A percentile compares a stretch with the other conserved stretches of the same genome.
Evolutionary conservation across 2,888 invertebrate species (phyloP).

Genomic region (Drosophila stalkeri): DNA sequence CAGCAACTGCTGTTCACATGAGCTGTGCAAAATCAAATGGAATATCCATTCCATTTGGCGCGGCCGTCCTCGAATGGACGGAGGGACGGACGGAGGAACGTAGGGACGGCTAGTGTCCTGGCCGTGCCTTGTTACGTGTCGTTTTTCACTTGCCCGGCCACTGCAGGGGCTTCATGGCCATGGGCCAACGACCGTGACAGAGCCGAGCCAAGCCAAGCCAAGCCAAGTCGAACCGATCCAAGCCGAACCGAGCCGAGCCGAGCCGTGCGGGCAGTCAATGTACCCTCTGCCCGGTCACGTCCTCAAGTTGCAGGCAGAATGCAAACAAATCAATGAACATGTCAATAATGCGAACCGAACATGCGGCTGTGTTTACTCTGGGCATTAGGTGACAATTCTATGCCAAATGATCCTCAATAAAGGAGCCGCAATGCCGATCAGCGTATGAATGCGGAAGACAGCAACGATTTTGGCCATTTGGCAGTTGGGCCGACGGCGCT

Average conservation of each 20-base stretch:
- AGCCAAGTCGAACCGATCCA: too few relatives aligned
- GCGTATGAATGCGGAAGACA: background rate
- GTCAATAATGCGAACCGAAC: slow-evolving; percentile 56
- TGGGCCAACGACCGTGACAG: slow-evolving; percentile 47
- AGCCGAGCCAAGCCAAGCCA: too few relatives aligned
- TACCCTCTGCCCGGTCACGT: slow-evolving; percentile 76
- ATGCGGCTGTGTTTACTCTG: slow-evolving; percentile 82
- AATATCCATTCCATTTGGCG: slow-evolving; percentile 19
- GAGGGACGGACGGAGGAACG: too few relatives aligned
- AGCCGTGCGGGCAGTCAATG: background rate
- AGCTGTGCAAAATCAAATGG: slow-evolving; percentile 16
- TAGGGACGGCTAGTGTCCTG: slow-evolving; percentile 4
- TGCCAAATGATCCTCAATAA: slow-evolving; percentile 36
- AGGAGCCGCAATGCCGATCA: background rate
- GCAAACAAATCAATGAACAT: slow-evolving; percentile 51
- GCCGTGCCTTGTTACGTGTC: slow-evolving; percentile 65
- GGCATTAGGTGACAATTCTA: slow-evolving; percentile 72
- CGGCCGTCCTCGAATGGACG: background rate
- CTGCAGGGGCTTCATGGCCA: slow-evolving; percentile 73
- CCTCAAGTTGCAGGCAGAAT: slow-evolving; percentile 80
- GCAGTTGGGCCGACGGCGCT: slow-evolving; percentile 78
- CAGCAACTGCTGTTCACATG: slow-evolving; percentile 13
- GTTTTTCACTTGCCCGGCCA: slow-evolving; percentile 77
- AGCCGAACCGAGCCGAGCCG: too few relatives aligned
- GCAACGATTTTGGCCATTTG: slow-evolving; percentile 73